Evolutionary conservation across 2,888 invertebrate species (phyloP).

Genomic region (Agrochola lychnidis): DNA sequence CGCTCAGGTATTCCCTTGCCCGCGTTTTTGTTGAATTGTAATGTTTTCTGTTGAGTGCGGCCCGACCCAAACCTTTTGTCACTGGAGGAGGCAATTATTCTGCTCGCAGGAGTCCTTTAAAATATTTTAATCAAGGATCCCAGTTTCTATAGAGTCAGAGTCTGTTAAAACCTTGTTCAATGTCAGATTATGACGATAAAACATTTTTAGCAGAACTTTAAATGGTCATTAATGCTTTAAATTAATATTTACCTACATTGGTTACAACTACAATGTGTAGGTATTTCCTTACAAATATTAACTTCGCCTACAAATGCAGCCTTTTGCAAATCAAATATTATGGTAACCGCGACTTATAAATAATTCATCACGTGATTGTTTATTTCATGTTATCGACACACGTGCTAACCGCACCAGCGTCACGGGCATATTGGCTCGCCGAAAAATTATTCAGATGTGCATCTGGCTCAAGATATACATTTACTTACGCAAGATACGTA

Average conservation of each 20-base stretch:
- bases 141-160: not conserved
- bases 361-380: conserved; percentile 67
- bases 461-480: conserved; percentile 63
- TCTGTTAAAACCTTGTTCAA: conserved; percentile 2
- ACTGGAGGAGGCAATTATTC: conserved; percentile 20
- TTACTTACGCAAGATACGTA: conserved; percentile 54
- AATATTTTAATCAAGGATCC: conserved; percentile 28
- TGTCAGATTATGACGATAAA: not conserved
- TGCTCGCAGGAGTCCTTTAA: conserved; percentile 1
- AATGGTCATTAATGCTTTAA: conserved; percentile 4
- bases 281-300: conserved; percentile 22
- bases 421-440: conserved; percentile 55
- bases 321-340: conserved; percentile 48
- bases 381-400: conserved; percentile 52
- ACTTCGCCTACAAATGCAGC: conserved; percentile 35
- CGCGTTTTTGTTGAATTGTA: conserved; percentile 22
- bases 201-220: not conserved
- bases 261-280: conserved; percentile 24
- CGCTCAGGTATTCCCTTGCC: conserved; percentile 1
- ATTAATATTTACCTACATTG: conserved; percentile 13
- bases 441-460: conserved; percentile 57
- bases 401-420: conserved; percentile 52
- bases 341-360: conserved; percentile 56
- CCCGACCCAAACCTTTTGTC: conserved; percentile 29
- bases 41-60: conserved; percentile 27